Percentiles rank a stretch among this genome's conserved stretches.
phyloP scores from a whole-genome alignment of 2,888 invertebrate genomes.

The Diachrysia chrysitis region DNA sequence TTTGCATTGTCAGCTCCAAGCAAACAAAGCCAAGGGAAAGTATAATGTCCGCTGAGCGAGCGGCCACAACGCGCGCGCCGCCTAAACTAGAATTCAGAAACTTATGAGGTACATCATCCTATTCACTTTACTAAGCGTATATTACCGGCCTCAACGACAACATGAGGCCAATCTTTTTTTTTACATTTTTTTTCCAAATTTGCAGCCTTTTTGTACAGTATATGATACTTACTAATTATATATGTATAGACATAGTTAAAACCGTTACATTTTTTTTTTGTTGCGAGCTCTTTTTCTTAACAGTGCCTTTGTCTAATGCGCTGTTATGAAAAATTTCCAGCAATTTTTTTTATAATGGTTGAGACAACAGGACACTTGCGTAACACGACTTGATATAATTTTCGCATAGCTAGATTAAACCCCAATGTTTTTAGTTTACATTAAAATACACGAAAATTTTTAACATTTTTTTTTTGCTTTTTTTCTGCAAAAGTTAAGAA shows the following conservation, averaged over 20 bases:
- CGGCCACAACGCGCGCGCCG: slow-evolving; percentile 66
- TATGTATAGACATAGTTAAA: slow-evolving; percentile 87
- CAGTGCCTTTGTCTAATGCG: slow-evolving; percentile 44
- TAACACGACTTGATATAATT: slow-evolving; percentile 75
- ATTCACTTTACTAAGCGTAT: slow-evolving; percentile 88
- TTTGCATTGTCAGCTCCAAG: slow-evolving; percentile 62
- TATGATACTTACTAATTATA: slow-evolving; percentile 87
- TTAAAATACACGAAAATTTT: slow-evolving; percentile 76
- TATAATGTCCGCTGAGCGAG: slow-evolving; percentile 62
- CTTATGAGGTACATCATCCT: slow-evolving; percentile 85
- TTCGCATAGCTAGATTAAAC: slow-evolving; percentile 79
- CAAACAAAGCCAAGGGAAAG: slow-evolving; percentile 63
- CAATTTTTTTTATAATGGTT: slow-evolving; percentile 72
- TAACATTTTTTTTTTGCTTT: slow-evolving; percentile 71
- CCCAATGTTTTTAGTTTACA: slow-evolving; percentile 73
- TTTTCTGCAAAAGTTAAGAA: slow-evolving; percentile 63
- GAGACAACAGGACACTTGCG: slow-evolving; percentile 78
- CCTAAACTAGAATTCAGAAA: slow-evolving; percentile 79
- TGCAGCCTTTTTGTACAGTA: slow-evolving; percentile 87
- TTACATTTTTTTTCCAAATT: slow-evolving; percentile 83
- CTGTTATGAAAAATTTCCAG: slow-evolving; percentile 69
- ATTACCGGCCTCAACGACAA: slow-evolving; percentile 80
- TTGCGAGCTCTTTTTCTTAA: slow-evolving; percentile 69
- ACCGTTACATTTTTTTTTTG: slow-evolving; percentile 71
- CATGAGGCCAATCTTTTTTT: slow-evolving; percentile 82